Percentiles rank a stretch among this genome's conserved stretches.
phyloP scores from a whole-genome alignment of 1,140 invertebrate genomes.

The Temnothorax curvispinosus region DNA sequence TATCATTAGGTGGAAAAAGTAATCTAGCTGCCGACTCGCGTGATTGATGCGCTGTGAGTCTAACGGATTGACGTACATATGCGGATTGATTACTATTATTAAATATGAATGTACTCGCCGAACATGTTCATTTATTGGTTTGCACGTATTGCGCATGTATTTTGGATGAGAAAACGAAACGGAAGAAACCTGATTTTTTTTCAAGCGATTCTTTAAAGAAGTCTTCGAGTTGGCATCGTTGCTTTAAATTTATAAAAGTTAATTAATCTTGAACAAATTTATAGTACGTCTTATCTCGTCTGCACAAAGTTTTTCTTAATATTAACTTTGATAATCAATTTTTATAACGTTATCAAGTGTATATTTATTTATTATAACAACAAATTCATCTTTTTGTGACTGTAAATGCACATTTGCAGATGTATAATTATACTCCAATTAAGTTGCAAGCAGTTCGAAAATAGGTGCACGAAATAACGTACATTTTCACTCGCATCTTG shows the following conservation, averaged over 20 bases:
- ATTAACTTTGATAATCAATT: not conserved
- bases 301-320: not conserved
- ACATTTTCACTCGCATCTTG: not conserved
- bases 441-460: not conserved
- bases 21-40: not conserved
- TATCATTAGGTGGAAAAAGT: too few relatives aligned
- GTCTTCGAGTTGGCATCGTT: not conserved
- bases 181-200: not conserved
- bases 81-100: not conserved
- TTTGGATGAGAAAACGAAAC: not conserved
- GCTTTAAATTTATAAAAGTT: not conserved
- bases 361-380: not conserved
- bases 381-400: not conserved
- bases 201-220: not conserved
- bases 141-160: not conserved
- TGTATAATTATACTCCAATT: slow-evolving; percentile 1
- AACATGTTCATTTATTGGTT: not conserved
- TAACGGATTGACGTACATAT: too few relatives aligned
- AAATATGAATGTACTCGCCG: not conserved
- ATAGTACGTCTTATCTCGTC: not conserved
- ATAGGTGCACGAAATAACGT: not conserved
- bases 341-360: not conserved
- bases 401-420: not conserved
- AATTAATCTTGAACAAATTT: not conserved
- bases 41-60: not conserved